Conservation (phyloP, 1,140 invertebrate genomes). For the Drosophila gunungcola region DNA sequence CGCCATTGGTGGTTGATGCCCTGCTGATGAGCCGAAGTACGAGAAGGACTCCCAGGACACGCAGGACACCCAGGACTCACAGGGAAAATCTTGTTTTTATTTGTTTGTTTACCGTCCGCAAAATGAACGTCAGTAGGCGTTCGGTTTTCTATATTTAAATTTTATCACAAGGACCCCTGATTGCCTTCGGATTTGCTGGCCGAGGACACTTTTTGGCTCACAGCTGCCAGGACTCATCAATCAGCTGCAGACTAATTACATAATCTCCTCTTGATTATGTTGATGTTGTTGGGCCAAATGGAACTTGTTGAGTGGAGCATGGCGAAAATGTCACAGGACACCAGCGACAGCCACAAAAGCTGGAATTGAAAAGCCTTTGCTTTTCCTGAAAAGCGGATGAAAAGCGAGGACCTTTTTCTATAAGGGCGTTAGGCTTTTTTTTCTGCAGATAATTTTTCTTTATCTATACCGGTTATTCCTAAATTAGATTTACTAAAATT, state of each 20-base stretch:
- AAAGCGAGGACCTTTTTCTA: not conserved
- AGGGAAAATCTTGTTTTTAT: constrained; percentile 79
- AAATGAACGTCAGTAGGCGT: constrained; percentile 66
- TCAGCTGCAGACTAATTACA: constrained; percentile 85
- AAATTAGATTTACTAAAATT: too few species aligned
- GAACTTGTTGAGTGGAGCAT: constrained; percentile 51
- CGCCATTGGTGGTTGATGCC: constrained; percentile 71
- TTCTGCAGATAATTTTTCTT: too few species aligned
- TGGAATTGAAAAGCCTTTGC: constrained; percentile 17
- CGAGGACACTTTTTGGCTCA: constrained; percentile 53
- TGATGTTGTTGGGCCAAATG: constrained; percentile 37
- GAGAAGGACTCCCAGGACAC: not conserved
- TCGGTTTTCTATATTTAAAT: constrained; percentile 75
- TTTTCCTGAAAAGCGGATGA: constrained; percentile 3
- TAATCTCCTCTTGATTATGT: constrained; percentile 84
- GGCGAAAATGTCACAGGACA: constrained; percentile 31
- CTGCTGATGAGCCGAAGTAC: constrained; percentile 53
- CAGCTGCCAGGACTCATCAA: constrained; percentile 83
- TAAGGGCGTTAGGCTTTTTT: too few species aligned
- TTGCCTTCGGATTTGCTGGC: constrained; percentile 50
- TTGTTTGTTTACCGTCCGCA: constrained; percentile 83
- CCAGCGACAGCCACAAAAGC: constrained; percentile 13
- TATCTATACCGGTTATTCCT: too few species aligned
- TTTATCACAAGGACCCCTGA: constrained; percentile 74
- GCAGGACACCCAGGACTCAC: not conserved